These are phyloP conservation scores for Pitta sordida DNA, from an alignment of 2,113 vertebrate genomes.

Conservation along the genomic window DNA sequence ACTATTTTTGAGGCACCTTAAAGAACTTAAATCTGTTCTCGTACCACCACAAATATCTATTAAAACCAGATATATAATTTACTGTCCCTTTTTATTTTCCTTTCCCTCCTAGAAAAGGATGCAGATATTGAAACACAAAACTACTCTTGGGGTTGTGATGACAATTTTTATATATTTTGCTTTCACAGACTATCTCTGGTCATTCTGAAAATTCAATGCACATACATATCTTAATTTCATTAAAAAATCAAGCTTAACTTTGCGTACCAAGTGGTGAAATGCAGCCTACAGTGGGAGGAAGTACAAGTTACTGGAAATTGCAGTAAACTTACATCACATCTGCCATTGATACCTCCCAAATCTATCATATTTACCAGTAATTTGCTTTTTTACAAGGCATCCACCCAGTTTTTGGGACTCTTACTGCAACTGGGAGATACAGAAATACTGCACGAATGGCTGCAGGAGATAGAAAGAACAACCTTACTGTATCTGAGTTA, in stretches of 20 bases:
- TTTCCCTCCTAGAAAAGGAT: background rate
- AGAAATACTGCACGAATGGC: background rate
- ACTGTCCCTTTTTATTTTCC: accelerated
- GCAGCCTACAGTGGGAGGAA: background rate
- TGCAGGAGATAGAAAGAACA: background rate
- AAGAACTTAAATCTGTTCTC: background rate
- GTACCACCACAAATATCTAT: background rate
- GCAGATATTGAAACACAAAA: background rate
- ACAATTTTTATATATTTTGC: background rate
- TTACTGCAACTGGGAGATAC: background rate
- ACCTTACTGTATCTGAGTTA: accelerated
- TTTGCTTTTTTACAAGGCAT: background rate
- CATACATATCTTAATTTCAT: background rate
- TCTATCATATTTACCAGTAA: background rate
- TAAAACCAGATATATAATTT: background rate
- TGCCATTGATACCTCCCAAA: background rate
- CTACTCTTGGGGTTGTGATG: background rate
- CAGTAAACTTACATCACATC: background rate
- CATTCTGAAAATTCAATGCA: background rate
- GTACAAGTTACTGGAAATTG: background rate
- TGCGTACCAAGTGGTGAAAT: background rate
- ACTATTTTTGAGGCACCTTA: background rate
- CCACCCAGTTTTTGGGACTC: background rate
- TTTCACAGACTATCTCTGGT: background rate
- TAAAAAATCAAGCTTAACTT: background rate